Base-by-base conservation (phyloP, 2,888 invertebrate genomes). In the Chrysina gloriosa region DNA sequence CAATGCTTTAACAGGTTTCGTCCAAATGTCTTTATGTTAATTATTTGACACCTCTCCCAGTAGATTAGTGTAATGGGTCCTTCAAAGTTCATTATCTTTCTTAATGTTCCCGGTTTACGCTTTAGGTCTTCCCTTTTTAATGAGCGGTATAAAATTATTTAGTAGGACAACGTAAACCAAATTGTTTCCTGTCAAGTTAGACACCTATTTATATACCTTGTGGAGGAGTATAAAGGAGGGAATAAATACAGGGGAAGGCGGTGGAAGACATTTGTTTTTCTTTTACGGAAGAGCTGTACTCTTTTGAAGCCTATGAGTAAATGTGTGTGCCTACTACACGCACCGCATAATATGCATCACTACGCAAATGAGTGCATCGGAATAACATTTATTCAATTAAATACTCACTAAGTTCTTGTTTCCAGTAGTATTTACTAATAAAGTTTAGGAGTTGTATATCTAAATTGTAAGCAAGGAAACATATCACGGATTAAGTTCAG, bases 71-170 rank as follows among this genome's bases (percentile, higher is more conserved):
- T 31, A 52, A 52, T 52, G 52, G 52, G 34, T 31, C 19, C 19
- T 52, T 52, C 31, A 52, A 31, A 52, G 31, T 52, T 52, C 52
- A 52, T 52, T 52, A 31, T 52, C 52, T 21, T 52, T 52, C 52
- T 19, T 31, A 52, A 29, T 31, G 52, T 31, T 31, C 31, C 19
- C 31, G 21, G 19, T 16, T 16, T 31, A 16, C 29, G 14, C 25
- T 31, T 16, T 31, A 31, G n/a, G 25, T 27, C 27, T 19, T 7
- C 31, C 9, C 16, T 31, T 52, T 19, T 34, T 52, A 52, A 31
- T 52, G 19, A 52, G 7, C 9, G 7, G 16, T 16, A 3, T 52
- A 31, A 16, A 52, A 19, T 29, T 19, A 19, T 52, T 52, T 31
- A 31, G 29, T 3, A 14, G 27, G 4, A 11, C 11, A 50, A 47